A percentile compares a stretch with the other conserved stretches of the same genome.
Evolutionary conservation across 1,140 invertebrate species (phyloP).

Genomic region (Coboldia fuscipes): DNA sequence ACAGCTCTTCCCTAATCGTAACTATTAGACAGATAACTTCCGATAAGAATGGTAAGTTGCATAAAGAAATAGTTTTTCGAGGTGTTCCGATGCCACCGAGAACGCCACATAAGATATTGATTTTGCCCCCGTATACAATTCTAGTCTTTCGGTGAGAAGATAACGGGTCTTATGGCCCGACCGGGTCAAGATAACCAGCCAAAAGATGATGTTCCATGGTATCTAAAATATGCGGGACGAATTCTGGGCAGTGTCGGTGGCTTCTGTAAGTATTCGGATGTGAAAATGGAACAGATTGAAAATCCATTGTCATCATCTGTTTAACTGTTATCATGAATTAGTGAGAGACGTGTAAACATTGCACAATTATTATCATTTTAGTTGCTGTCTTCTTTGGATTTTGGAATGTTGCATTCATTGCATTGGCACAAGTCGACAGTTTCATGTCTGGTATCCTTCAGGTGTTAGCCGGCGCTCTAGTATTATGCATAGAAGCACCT

Average conservation of each 20-base stretch:
- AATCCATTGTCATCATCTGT: constrained; percentile 3
- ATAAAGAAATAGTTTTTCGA: background rate
- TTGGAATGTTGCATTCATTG: no score
- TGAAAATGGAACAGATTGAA: no score
- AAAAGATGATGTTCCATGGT: constrained; percentile 70
- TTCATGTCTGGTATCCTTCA: constrained; percentile 69
- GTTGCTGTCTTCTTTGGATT: constrained; percentile 76
- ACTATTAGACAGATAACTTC: background rate
- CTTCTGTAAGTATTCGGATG: constrained; percentile 45
- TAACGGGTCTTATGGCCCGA: constrained; percentile 47
- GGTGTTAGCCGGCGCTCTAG: constrained; percentile 69
- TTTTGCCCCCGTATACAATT: no score
- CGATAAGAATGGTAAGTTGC: background rate
- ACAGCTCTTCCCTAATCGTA: background rate
- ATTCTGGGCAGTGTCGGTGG: constrained; percentile 65
- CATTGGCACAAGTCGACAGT: constrained; percentile 42
- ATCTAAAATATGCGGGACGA: constrained; percentile 68
- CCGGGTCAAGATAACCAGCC: constrained; percentile 47
- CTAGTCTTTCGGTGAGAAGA: constrained; percentile 56
- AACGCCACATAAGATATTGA: no score
- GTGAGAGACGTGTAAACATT: background rate
- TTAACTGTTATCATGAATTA: background rate
- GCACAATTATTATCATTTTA: constrained; percentile 24
- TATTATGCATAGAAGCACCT: constrained; percentile 75
- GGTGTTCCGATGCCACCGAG: no score